A percentile compares a stretch with the other conserved stretches of the same genome.
Conservation (phyloP, 2,113 vertebrate species). For the Pachypanchax playfairii region DNA sequence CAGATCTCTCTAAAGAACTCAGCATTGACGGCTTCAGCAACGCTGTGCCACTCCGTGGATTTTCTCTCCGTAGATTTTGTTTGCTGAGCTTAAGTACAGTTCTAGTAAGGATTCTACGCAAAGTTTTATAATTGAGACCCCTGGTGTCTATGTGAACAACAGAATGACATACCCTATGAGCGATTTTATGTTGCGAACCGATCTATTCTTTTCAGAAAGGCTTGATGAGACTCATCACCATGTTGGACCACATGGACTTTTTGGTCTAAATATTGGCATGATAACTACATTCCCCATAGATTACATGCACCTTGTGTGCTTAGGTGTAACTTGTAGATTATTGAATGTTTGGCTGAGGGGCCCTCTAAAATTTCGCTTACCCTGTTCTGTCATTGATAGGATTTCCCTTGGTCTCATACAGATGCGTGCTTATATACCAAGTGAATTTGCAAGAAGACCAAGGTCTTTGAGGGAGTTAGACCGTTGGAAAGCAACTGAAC, state of each 20-base stretch:
- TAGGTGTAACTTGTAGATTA: not conserved
- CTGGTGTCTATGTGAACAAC: not conserved
- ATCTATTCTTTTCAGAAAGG: not conserved
- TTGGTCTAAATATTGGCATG: not conserved
- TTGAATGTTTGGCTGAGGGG: not conserved
- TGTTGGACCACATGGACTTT: not conserved
- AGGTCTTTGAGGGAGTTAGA: not conserved
- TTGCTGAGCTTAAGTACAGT: no score
- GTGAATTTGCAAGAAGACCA: not conserved
- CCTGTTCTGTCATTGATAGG: not conserved
- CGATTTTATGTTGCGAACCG: not conserved
- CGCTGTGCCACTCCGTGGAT: no score
- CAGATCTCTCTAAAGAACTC: no score
- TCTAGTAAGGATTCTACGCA: no score
- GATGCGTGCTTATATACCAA: not conserved
- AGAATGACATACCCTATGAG: not conserved
- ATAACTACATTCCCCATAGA: not conserved
- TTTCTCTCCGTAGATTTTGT: no score
- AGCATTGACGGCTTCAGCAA: no score
- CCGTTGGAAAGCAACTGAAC: not conserved
- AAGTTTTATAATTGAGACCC: no score
- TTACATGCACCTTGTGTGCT: not conserved
- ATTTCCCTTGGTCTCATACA: not conserved
- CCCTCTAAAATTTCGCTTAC: not conserved
- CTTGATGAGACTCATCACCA: not conserved